These are phyloP conservation scores for Anolis carolinensis DNA, from an alignment of 2,113 vertebrate genomes.

Conservation along the genomic window DNA sequence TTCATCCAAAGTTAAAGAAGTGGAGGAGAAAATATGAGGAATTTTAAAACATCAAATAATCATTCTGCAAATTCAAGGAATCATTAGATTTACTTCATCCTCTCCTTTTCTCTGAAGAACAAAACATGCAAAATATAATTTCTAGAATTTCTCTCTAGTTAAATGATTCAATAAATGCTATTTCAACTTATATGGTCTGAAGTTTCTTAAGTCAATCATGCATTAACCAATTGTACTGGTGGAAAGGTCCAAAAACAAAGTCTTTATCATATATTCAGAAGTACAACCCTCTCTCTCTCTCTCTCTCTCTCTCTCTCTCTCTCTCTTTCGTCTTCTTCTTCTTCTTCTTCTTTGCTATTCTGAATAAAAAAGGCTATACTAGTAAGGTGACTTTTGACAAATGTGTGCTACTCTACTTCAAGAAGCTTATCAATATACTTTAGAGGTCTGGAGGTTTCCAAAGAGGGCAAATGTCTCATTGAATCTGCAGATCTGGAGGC, in stretches of 20 bases:
- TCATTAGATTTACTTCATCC: background rate
- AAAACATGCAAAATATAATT: background rate
- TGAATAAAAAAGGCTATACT: too few species aligned
- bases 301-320: too few species aligned
- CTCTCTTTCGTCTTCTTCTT: background rate
- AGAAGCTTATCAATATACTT: too few species aligned
- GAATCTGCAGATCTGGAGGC: too few species aligned
- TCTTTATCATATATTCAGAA: background rate
- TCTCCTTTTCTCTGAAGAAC: background rate
- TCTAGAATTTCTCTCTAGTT: slow-evolving; percentile 7
- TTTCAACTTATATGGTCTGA: slow-evolving; percentile 4
- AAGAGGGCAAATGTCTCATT: too few species aligned
- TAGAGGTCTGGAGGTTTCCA: too few species aligned
- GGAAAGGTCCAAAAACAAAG: background rate
- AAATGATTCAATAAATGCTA: slow-evolving; percentile 3
- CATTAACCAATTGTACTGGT: slow-evolving; percentile 13
- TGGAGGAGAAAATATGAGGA: slow-evolving; percentile 73
- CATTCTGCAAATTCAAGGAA: background rate
- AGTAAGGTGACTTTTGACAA: too few species aligned
- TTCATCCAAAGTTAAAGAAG: slow-evolving; percentile 74
- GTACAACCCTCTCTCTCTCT: too few species aligned
- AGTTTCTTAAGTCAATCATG: background rate
- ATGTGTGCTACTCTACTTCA: too few species aligned
- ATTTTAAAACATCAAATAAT: slow-evolving; percentile 1
- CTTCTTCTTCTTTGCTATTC: too few species aligned